phyloP scores from a whole-genome alignment of 1,140 invertebrate species.

The Heliconius congener region DNA sequence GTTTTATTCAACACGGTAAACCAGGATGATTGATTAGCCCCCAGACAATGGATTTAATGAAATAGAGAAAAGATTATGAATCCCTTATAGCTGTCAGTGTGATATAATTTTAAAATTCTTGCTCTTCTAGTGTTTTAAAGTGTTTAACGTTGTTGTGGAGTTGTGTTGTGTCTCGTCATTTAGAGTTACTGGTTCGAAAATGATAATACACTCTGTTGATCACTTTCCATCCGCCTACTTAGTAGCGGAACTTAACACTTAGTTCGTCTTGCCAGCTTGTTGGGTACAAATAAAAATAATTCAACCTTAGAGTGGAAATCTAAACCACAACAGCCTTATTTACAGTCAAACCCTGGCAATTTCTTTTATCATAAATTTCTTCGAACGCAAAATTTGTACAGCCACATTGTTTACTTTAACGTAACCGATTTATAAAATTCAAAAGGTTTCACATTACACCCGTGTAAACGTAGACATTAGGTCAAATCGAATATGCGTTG shows the following conservation, averaged over 20 bases:
- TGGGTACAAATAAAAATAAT: no score
- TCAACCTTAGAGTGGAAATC: no score
- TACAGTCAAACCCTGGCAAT: no score
- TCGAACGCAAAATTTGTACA: neutral
- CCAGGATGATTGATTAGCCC: slow-evolving; percentile 28
- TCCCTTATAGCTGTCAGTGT: slow-evolving; percentile 1
- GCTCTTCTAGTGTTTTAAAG: neutral
- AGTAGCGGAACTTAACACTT: no score
- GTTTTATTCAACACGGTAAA: slow-evolving; percentile 20
- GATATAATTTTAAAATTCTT: neutral
- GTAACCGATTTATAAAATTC: slow-evolving; percentile 5
- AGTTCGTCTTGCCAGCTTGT: no score
- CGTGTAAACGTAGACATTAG: slow-evolving; percentile 32
- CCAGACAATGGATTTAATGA: slow-evolving; percentile 29
- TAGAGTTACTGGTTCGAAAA: neutral
- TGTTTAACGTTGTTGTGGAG: no score
- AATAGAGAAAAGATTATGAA: slow-evolving; percentile 26
- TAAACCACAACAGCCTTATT: no score
- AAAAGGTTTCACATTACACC: neutral
- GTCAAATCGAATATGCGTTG: slow-evolving; percentile 31
- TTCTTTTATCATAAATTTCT: no score
- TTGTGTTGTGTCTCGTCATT: neutral
- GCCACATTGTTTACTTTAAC: neutral
- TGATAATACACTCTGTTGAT: no score
- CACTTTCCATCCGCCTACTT: no score